Base-by-base conservation (phyloP, 2,888 invertebrate species). In the Cephus spinipes region DNA sequence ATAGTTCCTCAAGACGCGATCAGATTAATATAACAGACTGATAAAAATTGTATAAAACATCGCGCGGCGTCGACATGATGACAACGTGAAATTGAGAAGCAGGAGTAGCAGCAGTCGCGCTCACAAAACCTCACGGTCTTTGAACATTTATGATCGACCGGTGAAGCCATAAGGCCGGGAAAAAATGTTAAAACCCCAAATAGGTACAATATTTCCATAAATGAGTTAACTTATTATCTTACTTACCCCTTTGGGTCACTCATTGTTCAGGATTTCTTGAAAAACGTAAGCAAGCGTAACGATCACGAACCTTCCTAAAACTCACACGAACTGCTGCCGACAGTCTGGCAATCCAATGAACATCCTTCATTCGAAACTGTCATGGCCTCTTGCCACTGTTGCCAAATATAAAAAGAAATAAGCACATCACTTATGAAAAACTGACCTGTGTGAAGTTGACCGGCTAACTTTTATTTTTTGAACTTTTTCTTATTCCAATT, bases 71-170 rank as follows among this genome's bases (percentile, higher is more conserved):
- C 91, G 92, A 91, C 91, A 92, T 91, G 92, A 92, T 92, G 92
- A 92, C 92, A 92, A 90, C 86, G 92, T 92, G 88, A 88, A 91
- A 91, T 92, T 92, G 91, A 89, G 87, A 87, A 85, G 71, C 71
- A 31, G 31, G 91, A 89, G 87, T 87, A 85, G 85, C 85, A 84
- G 83, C 80, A 81, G 83, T 83, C 81, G 81, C 84, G 83, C 82
- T 82, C 82, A 81, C 9, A 9, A 55, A 55, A 55, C 9, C 55
- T 55, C 6, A 23, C 55, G 23, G 23, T 23, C 55, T 55, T 55
- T 23, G 23, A 15, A 23, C 55, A 23, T 55, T 55, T 23, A 23
- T 9, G 55, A 55, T 23, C 23, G 23, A 55, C 55, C 55, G 23
- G 55, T 55, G 23, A 55, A 23, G 55, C 9, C 55, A 23, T 55